Base-by-base conservation (phyloP, 1,140 invertebrate species). In the Maconellicoccus hirsutus region DNA sequence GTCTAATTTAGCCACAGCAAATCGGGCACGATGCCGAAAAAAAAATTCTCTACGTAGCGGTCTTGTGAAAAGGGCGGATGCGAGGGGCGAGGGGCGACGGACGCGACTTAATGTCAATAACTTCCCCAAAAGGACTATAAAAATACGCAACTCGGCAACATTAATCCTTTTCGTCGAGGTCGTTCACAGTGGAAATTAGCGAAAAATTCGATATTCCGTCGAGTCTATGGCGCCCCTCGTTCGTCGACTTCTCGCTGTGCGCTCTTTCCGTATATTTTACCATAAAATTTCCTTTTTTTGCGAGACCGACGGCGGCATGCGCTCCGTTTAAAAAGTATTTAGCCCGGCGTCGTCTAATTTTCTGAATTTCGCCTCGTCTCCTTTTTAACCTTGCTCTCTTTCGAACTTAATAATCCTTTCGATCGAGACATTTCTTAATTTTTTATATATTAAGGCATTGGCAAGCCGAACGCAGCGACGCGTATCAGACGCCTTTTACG, bases 121-220 rank as follows among this genome's bases (percentile, higher is more conserved):
- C 42, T 52, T 16, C 42, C 29, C 29, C 29, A 3, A 6, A 6
- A 19, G n/a, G n/a, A 52, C 42, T 19, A 52, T 52, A 52, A 52
- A 33, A 52, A 52, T 52, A 52, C 12, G 42, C 42, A 52, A 52
- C 42, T 52, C 42, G 42, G n/a, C 42, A 52, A 52, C 42, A 52
- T 19, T 52, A 52, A 52, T 16, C 42, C n/a, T 52, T 38, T 52
- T 52, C 10, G 42, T 52, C n/a, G 12, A 52, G 42, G 42, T 52
- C 42, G 42, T 52, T 16, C 42, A 19, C 10, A 3, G n/a, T 19
- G 16, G n/a, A 52, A 52, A 52, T 16, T 52, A 19, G n/a, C 42
- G 42, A 52, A 52, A 52, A 52, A 52, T 52, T 52, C 42, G 42
- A 52, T 52, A 52, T 52, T 52, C n/a, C 12, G 29, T 33, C 29